These are phyloP conservation scores for Origma solitaria DNA, from an alignment of 2,113 vertebrate genomes.

Conservation along the genomic window DNA sequence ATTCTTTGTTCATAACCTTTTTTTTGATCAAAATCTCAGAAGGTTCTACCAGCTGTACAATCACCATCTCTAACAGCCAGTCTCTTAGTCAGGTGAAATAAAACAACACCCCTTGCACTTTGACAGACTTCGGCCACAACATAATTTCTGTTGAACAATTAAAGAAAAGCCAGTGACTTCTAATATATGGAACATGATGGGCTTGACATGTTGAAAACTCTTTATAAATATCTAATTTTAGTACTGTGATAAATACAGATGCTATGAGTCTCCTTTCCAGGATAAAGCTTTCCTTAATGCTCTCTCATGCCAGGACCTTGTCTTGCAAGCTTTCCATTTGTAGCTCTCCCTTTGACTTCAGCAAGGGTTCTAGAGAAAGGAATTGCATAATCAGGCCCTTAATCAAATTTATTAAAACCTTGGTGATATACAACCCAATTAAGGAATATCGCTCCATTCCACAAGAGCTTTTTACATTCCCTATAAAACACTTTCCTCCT, in stretches of 20 bases:
- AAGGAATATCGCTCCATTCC: conserved; percentile 3
- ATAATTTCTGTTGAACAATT: neutral
- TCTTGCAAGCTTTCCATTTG: neutral
- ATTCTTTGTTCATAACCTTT: neutral
- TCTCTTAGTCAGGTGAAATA: neutral
- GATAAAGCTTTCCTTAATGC: neutral
- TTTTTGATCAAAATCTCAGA: neutral
- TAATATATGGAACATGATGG: neutral
- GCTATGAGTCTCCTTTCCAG: neutral
- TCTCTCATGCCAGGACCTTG: neutral
- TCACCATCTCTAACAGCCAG: neutral
- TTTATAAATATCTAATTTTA: neutral
- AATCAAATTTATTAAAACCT: conserved; percentile 27
- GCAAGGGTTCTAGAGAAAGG: neutral
- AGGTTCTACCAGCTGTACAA: neutral
- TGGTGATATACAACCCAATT: conserved; percentile 50
- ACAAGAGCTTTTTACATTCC: conserved; percentile 33
- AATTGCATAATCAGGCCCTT: conserved; percentile 8
- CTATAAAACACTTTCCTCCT: conserved; percentile 47
- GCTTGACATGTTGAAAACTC: neutral
- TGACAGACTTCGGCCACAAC: neutral
- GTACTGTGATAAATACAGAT: neutral
- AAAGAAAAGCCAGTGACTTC: neutral
- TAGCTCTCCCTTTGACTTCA: neutral
- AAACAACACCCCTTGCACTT: neutral